Conservation (phyloP, 1,140 invertebrate genomes). For the Sinonovacula constricta region DNA sequence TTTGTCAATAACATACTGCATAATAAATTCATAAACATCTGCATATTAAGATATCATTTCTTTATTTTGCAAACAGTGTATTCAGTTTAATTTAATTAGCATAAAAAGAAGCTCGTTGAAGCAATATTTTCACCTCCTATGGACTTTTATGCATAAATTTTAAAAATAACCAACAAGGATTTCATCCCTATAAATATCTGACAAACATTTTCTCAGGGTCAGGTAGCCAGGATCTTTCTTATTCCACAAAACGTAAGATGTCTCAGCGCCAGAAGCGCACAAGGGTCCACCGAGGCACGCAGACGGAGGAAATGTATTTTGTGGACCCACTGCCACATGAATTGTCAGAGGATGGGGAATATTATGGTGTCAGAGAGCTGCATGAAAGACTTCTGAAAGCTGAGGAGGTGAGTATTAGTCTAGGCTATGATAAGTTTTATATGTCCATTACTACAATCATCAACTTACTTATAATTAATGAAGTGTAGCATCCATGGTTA, state of each 20-base stretch:
- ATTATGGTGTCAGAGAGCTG: constrained; percentile 71
- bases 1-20: too few relatives aligned
- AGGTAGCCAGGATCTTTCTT: constrained; percentile 68
- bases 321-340: constrained; percentile 57
- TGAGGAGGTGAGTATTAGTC: constrained; percentile 67
- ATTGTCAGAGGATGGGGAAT: constrained; percentile 67
- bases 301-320: constrained; percentile 70
- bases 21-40: too few relatives aligned
- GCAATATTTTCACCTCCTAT: too few relatives aligned
- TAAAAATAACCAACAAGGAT: too few relatives aligned
- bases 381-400: constrained; percentile 72
- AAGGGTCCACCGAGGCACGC: constrained; percentile 67
- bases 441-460: neutral
- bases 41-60: too few relatives aligned
- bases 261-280: constrained; percentile 72
- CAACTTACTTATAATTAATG: too few relatives aligned
- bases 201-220: constrained; percentile 52
- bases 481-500: too few relatives aligned
- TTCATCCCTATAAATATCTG: too few relatives aligned
- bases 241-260: constrained; percentile 74
- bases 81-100: too few relatives aligned
- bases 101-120: too few relatives aligned
- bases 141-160: too few relatives aligned
- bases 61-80: too few relatives aligned
- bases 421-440: neutral